Conservation (phyloP, 1,140 invertebrate species). For the Doryteuthis pealeii region DNA sequence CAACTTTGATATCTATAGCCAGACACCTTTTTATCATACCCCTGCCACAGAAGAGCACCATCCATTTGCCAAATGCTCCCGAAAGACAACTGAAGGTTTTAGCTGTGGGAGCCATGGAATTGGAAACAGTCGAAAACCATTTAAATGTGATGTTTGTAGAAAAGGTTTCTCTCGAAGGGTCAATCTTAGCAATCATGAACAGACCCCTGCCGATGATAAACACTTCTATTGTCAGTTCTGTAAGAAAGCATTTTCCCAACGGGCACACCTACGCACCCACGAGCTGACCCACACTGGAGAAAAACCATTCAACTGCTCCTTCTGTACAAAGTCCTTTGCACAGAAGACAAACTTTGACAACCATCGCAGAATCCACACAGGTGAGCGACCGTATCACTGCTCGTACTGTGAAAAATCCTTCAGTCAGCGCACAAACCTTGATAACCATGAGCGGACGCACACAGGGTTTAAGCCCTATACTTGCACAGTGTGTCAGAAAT, state of each 20-base stretch:
- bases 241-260: slow-evolving; percentile 19
- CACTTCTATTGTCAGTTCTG: slow-evolving; percentile 20
- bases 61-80: neutral
- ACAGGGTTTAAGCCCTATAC: slow-evolving; percentile 11
- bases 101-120: neutral
- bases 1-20: slow-evolving; percentile 5
- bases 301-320: slow-evolving; percentile 40
- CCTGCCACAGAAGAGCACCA: neutral
- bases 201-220: slow-evolving; percentile 18
- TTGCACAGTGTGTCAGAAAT: slow-evolving; percentile 17
- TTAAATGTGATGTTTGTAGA: slow-evolving; percentile 19
- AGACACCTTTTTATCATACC: neutral
- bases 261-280: slow-evolving; percentile 22
- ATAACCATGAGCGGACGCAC: slow-evolving; percentile 24
- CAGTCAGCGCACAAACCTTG: slow-evolving; percentile 19
- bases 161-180: slow-evolving; percentile 19
- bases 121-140: slow-evolving; percentile 12
- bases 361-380: slow-evolving; percentile 38
- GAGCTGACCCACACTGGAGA: slow-evolving; percentile 46
- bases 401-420: slow-evolving; percentile 30
- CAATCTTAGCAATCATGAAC: slow-evolving; percentile 14
- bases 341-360: slow-evolving; percentile 21
- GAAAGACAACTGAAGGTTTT: neutral
- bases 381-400: slow-evolving; percentile 41
- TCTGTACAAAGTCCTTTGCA: slow-evolving; percentile 43